phyloP scores from a whole-genome alignment of 2,797 vertebrate genomes.

The Novumbra hubbsi region DNA sequence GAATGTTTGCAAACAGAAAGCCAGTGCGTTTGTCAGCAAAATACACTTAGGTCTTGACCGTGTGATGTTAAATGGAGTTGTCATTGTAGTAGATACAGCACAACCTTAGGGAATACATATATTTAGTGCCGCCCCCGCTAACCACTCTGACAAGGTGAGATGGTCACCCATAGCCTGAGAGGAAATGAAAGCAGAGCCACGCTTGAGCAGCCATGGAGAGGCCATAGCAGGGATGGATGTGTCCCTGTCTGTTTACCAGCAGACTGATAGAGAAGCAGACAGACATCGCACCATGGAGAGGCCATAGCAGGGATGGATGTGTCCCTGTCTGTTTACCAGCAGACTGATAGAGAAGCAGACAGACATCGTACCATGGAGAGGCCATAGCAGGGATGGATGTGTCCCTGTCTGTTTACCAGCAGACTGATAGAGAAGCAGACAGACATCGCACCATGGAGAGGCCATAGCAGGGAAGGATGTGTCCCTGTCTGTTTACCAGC shows the following conservation, averaged over 20 bases:
- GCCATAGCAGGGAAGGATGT: constrained; percentile 15
- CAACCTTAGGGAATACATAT: not conserved
- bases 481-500: constrained; percentile 3
- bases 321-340: constrained; percentile 3
- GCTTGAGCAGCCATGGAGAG: constrained; percentile 35
- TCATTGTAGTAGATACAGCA: not conserved
- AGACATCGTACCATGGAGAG: constrained; percentile 14
- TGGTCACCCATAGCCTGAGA: not conserved
- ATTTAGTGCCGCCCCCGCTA: not conserved
- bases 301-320: constrained; percentile 15
- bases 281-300: constrained; percentile 14
- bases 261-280: constrained; percentile 7
- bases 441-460: constrained; percentile 14
- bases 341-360: constrained; percentile 7
- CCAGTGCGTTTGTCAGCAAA: not conserved
- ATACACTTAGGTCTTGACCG: not conserved
- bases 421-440: constrained; percentile 7
- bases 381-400: constrained; percentile 15
- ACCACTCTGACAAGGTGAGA: not conserved
- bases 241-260: constrained; percentile 3
- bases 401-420: constrained; percentile 3
- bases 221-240: constrained; percentile 15
- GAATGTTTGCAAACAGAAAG: not conserved
- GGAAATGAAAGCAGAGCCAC: constrained; percentile 21
- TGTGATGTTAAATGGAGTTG: not conserved